Evolutionary conservation across 2,113 vertebrate species (phyloP), one percentile per base, ranked within the genome.

Genomic region (Boleophthalmus pectinirostris): DNA sequence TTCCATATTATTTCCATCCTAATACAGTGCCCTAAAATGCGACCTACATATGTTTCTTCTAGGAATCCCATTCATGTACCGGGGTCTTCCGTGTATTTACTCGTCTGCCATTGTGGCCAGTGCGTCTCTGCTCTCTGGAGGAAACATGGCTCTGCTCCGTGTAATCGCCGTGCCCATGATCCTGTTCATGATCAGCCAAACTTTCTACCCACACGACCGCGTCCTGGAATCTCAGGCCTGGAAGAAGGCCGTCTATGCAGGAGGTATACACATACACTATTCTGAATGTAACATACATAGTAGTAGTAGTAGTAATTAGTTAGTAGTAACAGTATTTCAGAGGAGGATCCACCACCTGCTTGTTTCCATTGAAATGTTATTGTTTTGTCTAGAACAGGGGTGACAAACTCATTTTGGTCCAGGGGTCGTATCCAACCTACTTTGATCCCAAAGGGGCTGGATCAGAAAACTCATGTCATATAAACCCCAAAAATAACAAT

Each of bases 181-280:
- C 74, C 86, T 96, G 10, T 96, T 96, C 82, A 98, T 98, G 97
- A 90, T 95, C 8, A 95, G 96, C 75, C 95, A 91, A 21, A 95
- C 87, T 60, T 93, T 91, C 92, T 98, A 99, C 80, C 97, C 97
- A 16, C 95, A 97, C 0, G 96, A 98, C 82, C 91, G 93, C 69
- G 93, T 97, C 75, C 90, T 98, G 80, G 97, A 98, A 84, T 98
- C 97, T 0, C 95, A 99, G 82, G 89, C 87, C 49, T 99, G 97
- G 96, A 98, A 99, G 83, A 99, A 98, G 89, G 68, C 74, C 2
- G 92, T 98, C 66, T 98, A 95, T 0, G 89, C 91, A 0, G 96
- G 95, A 92, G 96, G 96, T 97, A 89, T 91, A 73, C 3, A 1
- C 21, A 65, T 29, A 57, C 69, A 58, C 3, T 5, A 25, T 15